These are phyloP conservation scores for Bombus pascuorum DNA, from an alignment of 1,140 invertebrate species.

Conservation along the genomic window DNA sequence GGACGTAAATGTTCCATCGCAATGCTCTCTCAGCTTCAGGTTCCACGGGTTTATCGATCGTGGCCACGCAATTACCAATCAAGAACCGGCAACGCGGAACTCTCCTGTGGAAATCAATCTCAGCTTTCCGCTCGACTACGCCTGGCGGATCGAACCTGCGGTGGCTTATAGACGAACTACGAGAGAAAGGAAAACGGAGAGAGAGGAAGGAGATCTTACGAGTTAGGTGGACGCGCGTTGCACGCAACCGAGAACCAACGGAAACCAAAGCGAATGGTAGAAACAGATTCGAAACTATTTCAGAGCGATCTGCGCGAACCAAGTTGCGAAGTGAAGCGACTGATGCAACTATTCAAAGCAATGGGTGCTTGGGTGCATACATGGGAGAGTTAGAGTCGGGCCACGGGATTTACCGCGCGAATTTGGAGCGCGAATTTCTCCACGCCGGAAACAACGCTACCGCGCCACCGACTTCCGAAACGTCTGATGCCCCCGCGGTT, in stretches of 20 bases:
- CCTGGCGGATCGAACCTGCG: background rate
- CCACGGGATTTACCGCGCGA: constrained; percentile 68
- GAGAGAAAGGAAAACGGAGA: background rate
- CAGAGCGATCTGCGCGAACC: constrained; percentile 59
- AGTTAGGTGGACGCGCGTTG: constrained; percentile 10
- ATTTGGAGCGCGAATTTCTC: constrained; percentile 59
- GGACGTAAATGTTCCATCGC: background rate
- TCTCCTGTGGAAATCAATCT: constrained; percentile 57
- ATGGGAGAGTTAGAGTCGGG: constrained; percentile 59
- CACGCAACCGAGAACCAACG: background rate
- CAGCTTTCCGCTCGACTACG: constrained; percentile 44
- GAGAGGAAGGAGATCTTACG: constrained; percentile 41
- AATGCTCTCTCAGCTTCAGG: background rate
- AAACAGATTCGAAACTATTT: constrained; percentile 75
- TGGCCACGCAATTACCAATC: constrained; percentile 52
- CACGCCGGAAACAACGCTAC: constrained; percentile 34
- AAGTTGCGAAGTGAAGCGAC: constrained; percentile 43
- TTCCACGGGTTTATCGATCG: constrained; percentile 25
- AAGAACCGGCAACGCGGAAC: constrained; percentile 41
- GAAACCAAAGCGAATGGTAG: constrained; percentile 50
- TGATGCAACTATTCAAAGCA: constrained; percentile 73
- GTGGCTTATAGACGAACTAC: background rate
- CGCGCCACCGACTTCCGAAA: constrained; percentile 24
- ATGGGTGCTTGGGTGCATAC: constrained; percentile 60
- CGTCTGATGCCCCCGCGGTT: constrained; percentile 40